Evolutionary conservation across 30 jellyfish, hydroid and myxozoan species (phyloP), one percentile per base, ranked within the genome.

Genomic region (Turritopsis dohrnii): DNA sequence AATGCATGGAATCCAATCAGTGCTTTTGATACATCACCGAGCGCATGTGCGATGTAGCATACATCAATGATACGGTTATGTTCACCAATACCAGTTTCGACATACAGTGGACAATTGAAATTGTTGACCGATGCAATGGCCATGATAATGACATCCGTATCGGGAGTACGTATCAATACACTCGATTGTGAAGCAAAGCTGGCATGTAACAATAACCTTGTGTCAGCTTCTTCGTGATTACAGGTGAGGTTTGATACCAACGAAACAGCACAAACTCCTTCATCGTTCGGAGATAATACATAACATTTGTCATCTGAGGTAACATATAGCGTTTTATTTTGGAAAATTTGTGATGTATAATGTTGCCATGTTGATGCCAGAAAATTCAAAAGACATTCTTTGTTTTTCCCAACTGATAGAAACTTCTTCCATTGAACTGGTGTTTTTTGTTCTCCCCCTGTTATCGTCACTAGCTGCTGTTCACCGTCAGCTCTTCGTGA

Each of bases 171-270:
- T 41, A 41, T 76, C 18, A 23, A 19, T 25, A 25, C 84, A 73
- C 72, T 85, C 54, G 29, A 66, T 30, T 65, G 75, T 21, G 94
- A 86, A 54, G 92, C 96, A 41, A 79, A 89, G n/a, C 72, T 83
- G 25, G 96, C 92, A 88, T 88, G 91, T 26, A 88, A 54, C 13
- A 75, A 29, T 87, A 82, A 27, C 41, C 95, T 66, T 72, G 96
- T 81, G 76, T 89, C 95, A 30, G 90, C 95, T 86, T 84, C 95
- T 81, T 89, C 95, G 77, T 89, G 96, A 31, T 84, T 85, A 52
- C 88, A 85, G 79, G 21, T 31, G 79, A 89, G 83, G 84, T 60
- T 21, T 18, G 73, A 23, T 18, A 60, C 73, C 73, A 60, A 60
- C 21, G 73, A 60, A 60, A 23, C 21, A 60, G 73, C 82, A 84